A percentile compares a stretch with the other conserved stretches of the same genome.
Evolutionary conservation across 1,140 invertebrate genomes (phyloP).

Genomic region (Chymomyza costata): DNA sequence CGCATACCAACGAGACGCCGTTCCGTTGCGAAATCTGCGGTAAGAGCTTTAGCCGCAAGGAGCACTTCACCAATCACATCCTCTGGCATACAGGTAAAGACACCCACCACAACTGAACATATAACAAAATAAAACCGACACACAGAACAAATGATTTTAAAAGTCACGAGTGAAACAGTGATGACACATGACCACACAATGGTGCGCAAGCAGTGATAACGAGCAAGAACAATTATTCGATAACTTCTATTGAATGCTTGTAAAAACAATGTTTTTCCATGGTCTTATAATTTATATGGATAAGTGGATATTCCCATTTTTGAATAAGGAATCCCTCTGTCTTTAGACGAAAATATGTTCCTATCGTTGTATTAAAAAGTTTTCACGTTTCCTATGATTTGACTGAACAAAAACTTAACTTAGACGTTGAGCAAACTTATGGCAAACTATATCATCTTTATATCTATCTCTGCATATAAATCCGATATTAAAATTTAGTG

Average conservation of each 20-base stretch:
- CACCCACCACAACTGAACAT: constrained; percentile 23
- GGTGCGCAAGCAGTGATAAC: constrained; percentile 52
- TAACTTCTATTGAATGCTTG: no score
- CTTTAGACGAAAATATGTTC: background rate
- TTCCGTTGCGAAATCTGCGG: constrained; percentile 89
- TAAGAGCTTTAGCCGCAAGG: constrained; percentile 90
- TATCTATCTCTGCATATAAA: no score
- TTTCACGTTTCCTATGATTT: no score
- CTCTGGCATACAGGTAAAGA: constrained; percentile 85
- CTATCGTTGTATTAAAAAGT: no score
- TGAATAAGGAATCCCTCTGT: background rate
- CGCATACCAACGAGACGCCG: constrained; percentile 87
- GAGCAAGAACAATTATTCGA: constrained; percentile 15
- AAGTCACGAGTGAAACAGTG: background rate
- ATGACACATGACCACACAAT: constrained; percentile 19
- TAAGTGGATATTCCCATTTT: no score
- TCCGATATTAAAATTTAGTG: no score
- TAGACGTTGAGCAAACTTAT: no score
- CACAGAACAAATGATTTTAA: background rate
- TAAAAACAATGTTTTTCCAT: no score
- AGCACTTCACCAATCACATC: constrained; percentile 90
- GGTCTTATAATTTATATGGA: no score
- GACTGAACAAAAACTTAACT: no score
- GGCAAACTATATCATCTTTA: no score
- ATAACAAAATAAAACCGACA: constrained; percentile 7